These are phyloP conservation scores for Platalea minor DNA, from an alignment of 2,797 vertebrate species.

Conservation along the genomic window DNA sequence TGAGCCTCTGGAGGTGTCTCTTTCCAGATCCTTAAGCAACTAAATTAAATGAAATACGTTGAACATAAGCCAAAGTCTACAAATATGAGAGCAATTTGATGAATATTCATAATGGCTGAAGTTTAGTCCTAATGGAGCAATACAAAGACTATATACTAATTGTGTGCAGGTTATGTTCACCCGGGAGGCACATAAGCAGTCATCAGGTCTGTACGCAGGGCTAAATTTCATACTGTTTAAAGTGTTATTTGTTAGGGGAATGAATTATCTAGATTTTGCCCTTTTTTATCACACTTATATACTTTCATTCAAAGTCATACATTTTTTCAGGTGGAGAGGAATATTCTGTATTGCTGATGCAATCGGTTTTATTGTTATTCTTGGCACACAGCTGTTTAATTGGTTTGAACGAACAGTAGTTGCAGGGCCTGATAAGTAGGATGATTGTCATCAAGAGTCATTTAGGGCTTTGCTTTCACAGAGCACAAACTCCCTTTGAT, in stretches of 20 bases:
- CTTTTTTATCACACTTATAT: neutral
- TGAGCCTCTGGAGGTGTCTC: neutral
- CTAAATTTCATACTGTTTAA: neutral
- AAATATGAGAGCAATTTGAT: neutral
- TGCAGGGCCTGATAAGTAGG: neutral
- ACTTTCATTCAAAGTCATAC: neutral
- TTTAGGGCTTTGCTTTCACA: neutral
- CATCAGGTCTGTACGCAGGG: neutral
- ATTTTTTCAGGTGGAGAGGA: neutral
- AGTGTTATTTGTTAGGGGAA: neutral
- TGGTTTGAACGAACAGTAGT: constrained; percentile 29
- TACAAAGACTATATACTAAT: neutral
- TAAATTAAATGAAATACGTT: neutral
- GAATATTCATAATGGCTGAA: neutral
- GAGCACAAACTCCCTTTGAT: neutral
- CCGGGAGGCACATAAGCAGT: neutral
- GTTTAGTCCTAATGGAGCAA: neutral
- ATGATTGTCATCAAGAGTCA: neutral
- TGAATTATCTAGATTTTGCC: neutral
- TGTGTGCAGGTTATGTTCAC: neutral
- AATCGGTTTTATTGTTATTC: neutral
- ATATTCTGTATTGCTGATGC: neutral
- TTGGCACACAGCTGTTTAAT: neutral
- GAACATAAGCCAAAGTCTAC: neutral
- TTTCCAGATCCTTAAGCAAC: neutral